Evolutionary conservation across 2,113 vertebrate genomes (phyloP), one percentile per base, ranked within the genome.

Genomic region (Oreochromis aureus): DNA sequence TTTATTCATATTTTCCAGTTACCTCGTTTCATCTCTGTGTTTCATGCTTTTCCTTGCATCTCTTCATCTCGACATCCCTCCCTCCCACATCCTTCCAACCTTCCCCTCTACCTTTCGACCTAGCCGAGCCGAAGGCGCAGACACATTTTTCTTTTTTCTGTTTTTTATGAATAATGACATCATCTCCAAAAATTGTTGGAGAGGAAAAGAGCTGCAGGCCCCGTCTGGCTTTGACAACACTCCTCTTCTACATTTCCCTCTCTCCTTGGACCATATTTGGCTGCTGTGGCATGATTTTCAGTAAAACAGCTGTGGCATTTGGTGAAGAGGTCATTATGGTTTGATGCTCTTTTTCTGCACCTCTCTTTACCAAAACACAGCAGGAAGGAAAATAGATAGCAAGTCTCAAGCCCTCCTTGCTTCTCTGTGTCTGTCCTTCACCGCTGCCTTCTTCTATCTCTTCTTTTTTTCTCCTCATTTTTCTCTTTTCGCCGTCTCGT

Each of bases 161-260:
- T 13, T 87, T 84, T 93, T 53, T 81, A 82, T 90, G 88, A 94
- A 90, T 85, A 92, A 92, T 95, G 93, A 95, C 91, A 94, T 95
- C 92, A 95, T 94, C 91, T 89, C 86, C 76, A 94, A 94, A 94
- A 95, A 95, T 78, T 92, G 91, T 92, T 87, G 82, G 85, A 91
- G 85, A 92, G 87, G 89, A 94, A 93, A 94, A 92, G 86, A 54
- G 89, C 93, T 92, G 89, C 89, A 32, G 91, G 94, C 90, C 81
- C 41, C 18, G 94, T 93, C 94, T 95, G 94, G 90, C 88, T 94
- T 87, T 84, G 89, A 91, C 91, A 82, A 82, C 83, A 54, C 85
- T 90, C 27, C 41, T 87, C 88, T 81, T 83, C 69, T 34, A 87
- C 88, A 73, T 84, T 81, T 84, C 83, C 53, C 54, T 78, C 69